phyloP scores from a whole-genome alignment of 2,797 vertebrate genomes.

The Amphiprion clarkii region DNA sequence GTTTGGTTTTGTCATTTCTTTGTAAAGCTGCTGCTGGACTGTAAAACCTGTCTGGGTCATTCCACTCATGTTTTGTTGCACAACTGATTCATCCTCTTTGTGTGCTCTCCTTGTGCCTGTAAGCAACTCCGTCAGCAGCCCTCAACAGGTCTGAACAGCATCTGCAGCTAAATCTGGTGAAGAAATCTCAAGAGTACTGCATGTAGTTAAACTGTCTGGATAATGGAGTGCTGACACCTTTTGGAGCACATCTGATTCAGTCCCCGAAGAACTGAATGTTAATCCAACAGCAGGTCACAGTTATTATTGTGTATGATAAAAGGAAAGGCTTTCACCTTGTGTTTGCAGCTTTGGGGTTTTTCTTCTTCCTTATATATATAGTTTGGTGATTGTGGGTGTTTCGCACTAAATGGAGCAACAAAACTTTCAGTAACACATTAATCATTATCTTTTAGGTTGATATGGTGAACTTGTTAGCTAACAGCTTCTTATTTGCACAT shows the following conservation, averaged over 20 bases:
- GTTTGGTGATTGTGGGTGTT: not conserved
- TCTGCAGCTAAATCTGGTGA: slow-evolving; percentile 74
- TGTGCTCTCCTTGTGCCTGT: slow-evolving; percentile 56
- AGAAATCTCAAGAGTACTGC: slow-evolving; percentile 64
- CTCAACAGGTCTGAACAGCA: slow-evolving; percentile 72
- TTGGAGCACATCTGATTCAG: slow-evolving; percentile 66
- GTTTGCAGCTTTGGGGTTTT: slow-evolving; percentile 4
- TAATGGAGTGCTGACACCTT: slow-evolving; percentile 70
- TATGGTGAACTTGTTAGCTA: not conserved
- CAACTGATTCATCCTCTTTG: slow-evolving; percentile 52
- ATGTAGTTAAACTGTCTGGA: slow-evolving; percentile 69
- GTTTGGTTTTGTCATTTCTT: slow-evolving; percentile 41
- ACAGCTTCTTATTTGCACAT: not conserved
- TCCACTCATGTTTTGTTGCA: slow-evolving; percentile 43
- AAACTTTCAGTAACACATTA: too few species aligned
- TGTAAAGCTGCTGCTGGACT: slow-evolving; percentile 28
- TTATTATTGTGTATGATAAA: slow-evolving; percentile 48
- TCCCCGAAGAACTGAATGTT: slow-evolving; percentile 53
- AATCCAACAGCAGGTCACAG: slow-evolving; percentile 57
- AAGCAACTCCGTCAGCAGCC: slow-evolving; percentile 67
- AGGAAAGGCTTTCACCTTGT: slow-evolving; percentile 29
- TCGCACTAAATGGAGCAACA: too few species aligned
- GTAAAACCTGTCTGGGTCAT: slow-evolving; percentile 48
- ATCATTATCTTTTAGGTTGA: not conserved
- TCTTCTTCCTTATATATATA: not conserved